Conservation (phyloP, 2,888 invertebrate species). For the Dicranocentrus wangi region DNA sequence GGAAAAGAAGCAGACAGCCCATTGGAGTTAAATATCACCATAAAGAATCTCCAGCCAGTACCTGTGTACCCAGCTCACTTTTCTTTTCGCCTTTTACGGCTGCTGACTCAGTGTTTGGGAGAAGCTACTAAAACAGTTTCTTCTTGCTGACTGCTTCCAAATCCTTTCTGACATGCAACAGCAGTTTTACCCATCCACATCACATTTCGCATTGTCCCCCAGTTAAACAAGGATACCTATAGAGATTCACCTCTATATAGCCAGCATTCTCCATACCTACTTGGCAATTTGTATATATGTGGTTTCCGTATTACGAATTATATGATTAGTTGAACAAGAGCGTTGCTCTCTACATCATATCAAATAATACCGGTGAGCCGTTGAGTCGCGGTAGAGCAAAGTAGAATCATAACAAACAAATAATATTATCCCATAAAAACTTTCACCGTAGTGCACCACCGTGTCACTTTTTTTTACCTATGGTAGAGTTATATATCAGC, state of each 20-base stretch:
- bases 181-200: neutral
- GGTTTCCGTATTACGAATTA: too few species aligned
- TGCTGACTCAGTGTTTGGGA: slow-evolving; percentile 17
- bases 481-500: neutral
- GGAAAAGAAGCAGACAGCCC: too few species aligned
- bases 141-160: neutral
- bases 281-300: too few species aligned
- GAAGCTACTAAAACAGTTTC: neutral
- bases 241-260: too few species aligned
- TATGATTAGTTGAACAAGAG: neutral
- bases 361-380: slow-evolving; percentile 26
- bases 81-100: neutral
- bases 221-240: too few species aligned
- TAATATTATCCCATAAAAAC: slow-evolving; percentile 24
- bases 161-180: slow-evolving; percentile 48
- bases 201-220: too few species aligned
- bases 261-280: too few species aligned
- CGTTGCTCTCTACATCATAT: slow-evolving; percentile 6
- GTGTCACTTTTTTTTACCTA: neutral
- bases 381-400: neutral
- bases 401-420: slow-evolving; percentile 23
- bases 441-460: slow-evolving; percentile 9
- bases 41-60: slow-evolving; percentile 36
- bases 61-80: too few species aligned
- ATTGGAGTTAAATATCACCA: slow-evolving; percentile 36